Base-by-base conservation (phyloP, 2,113 vertebrate genomes). In the Siniperca chuatsi region DNA sequence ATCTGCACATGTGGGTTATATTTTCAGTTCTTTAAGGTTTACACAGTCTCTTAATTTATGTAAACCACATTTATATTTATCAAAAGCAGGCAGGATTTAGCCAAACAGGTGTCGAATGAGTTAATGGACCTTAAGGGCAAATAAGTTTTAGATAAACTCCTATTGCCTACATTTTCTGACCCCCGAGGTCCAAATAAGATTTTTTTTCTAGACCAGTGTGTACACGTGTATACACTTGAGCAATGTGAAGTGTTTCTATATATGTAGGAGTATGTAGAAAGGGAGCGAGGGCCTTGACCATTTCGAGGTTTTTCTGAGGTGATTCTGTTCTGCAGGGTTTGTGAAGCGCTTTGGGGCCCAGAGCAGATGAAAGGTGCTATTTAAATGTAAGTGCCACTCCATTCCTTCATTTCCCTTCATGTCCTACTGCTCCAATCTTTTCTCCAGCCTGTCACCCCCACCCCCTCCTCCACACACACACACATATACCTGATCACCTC, bases 361-460 rank as follows among this genome's bases (percentile, higher is more conserved):
- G 96, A 96, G 95, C 96, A 96, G 95, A 96, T 96, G 95, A 96
- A 96, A 96, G 96, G 95, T 96, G 96, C 96, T 95, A 96, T 96
- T 96, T 96, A 96, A 96, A 96, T 96, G 96, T 96, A 96, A 96
- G 96, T 96, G 95, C 95, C 95, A 95, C 95, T 96, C 90, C 96
- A 96, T 96, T 96, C 95, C 95, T 95, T 95, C 95, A 96, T 95
- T 95, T 95, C 93, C 93, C 94, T 94, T 93, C 93, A 95, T 94
- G 86, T 95, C 93, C 92, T 93, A 86, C 87, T 94, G 93, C 90
- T 93, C 90, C 92, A 80, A 77, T 89, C 89, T 87, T 92, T 90
- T 85, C 93, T 93, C 78, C 91, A 89, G 88, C 89, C 89, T 94
- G 90, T 91, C 92, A 85, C 78, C 77, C 78, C 79, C 40, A 61